Evolutionary conservation across 2,797 vertebrate species (phyloP).

Genomic region (Cryptoprocta ferox): DNA sequence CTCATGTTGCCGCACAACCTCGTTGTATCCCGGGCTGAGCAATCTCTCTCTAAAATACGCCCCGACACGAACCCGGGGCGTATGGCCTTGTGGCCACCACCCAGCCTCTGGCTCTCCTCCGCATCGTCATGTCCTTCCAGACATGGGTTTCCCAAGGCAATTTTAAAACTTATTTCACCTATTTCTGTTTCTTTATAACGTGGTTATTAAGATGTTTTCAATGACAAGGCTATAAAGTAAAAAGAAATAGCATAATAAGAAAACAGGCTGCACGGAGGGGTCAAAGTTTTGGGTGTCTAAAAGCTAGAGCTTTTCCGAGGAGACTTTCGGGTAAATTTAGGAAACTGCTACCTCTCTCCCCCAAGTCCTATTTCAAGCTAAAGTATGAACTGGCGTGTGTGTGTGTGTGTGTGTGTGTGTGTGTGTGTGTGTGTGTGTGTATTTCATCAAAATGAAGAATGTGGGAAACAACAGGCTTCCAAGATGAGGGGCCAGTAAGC

Average conservation of each 20-base stretch:
- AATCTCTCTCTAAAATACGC: not conserved
- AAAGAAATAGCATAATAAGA: not conserved
- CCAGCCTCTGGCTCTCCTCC: not conserved
- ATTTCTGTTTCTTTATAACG: not conserved
- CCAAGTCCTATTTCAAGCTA: not conserved
- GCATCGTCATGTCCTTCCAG: not conserved
- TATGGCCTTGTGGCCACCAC: rapidly evolving
- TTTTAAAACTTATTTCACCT: not conserved
- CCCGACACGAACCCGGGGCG: not conserved
- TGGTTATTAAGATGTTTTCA: not conserved
- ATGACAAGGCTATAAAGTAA: not conserved
- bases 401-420: rapidly evolving
- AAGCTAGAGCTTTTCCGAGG: not conserved
- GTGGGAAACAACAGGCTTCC: no score
- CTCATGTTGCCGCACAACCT: rapidly evolving
- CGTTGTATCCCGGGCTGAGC: not conserved
- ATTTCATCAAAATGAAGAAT: not conserved
- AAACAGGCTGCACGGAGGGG: not conserved
- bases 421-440: rapidly evolving
- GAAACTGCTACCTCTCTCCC: not conserved
- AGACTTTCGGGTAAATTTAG: not conserved
- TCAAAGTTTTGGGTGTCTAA: not conserved
- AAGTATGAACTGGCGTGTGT: not conserved
- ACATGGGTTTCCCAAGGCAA: not conserved
- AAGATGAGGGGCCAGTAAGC: not conserved